Conservation (phyloP, 2,888 invertebrate species). For the Drosophila tripunctata region DNA sequence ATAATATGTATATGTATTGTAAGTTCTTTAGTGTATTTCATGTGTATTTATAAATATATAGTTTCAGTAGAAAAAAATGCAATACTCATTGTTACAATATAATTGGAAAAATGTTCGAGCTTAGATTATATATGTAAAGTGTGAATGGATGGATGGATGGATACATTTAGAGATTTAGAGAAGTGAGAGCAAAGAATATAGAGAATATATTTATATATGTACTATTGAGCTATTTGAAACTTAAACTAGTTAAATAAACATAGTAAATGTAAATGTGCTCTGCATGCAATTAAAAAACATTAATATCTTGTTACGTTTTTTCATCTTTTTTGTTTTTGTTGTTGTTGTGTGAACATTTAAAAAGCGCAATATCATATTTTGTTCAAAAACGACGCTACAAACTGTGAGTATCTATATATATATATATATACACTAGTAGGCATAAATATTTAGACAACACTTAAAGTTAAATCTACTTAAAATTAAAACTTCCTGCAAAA, state of each 20-base stretch:
- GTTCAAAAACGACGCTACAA: conserved; percentile 21
- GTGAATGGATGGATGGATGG: conserved; percentile 14
- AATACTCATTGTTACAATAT: conserved; percentile 71
- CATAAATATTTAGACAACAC: too few species aligned
- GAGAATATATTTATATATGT: conserved; percentile 16
- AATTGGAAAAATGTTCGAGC: conserved; percentile 56
- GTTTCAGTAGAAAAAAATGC: conserved; percentile 59
- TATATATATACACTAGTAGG: too few species aligned
- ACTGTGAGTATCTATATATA: conserved; percentile 24
- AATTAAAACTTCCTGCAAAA: too few species aligned
- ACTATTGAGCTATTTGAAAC: conserved; percentile 55
- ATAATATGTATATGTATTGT: conserved; percentile 49
- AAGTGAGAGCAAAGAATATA: conserved; percentile 28
- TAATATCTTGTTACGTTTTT: conserved; percentile 59
- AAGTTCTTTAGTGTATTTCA: conserved; percentile 44
- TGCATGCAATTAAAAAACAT: conserved; percentile 61
- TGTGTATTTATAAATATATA: conserved; percentile 22
- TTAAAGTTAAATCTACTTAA: too few species aligned
- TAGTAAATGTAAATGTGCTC: conserved; percentile 22
- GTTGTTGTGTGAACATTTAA: too few species aligned
- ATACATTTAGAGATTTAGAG: not conserved
- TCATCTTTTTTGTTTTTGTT: conserved; percentile 6
- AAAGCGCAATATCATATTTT: conserved; percentile 51
- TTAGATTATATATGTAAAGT: conserved; percentile 63
- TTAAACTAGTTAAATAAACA: conserved; percentile 49